Evolutionary conservation across 2,797 vertebrate species (phyloP).

Genomic region (Anolis apletophallus): DNA sequence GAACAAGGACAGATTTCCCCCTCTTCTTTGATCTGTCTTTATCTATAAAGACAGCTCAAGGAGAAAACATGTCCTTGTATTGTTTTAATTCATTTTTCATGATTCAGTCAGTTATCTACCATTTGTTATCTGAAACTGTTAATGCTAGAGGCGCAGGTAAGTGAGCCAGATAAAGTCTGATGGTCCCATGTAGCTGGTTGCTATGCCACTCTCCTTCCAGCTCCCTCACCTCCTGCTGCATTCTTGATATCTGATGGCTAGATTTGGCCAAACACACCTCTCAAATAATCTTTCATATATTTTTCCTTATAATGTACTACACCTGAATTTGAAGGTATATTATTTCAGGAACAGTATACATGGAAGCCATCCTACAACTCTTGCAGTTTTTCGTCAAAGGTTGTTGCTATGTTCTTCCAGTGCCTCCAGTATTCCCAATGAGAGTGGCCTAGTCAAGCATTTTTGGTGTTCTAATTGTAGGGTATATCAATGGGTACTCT

Average conservation of each 20-base stretch:
- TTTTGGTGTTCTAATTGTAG: too few species aligned
- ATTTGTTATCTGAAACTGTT: not conserved
- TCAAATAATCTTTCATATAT: slow-evolving; percentile 22
- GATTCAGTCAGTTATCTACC: not conserved
- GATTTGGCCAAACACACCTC: slow-evolving; percentile 21
- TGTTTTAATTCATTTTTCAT: slow-evolving; percentile 32
- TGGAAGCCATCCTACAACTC: not conserved
- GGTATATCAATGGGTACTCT: too few species aligned
- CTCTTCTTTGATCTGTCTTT: not conserved
- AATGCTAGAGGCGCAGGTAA: not conserved
- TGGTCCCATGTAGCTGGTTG: not conserved
- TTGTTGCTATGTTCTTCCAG: slow-evolving; percentile 27
- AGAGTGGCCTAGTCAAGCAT: not conserved
- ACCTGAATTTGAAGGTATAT: slow-evolving; percentile 17
- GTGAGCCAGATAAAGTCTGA: slow-evolving; percentile 31
- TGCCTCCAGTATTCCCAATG: not conserved
- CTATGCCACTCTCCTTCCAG: slow-evolving; percentile 28
- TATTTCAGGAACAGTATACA: slow-evolving; percentile 20
- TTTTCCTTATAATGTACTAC: slow-evolving; percentile 21
- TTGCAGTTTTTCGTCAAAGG: not conserved
- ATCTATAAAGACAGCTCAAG: not conserved
- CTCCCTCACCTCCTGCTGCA: slow-evolving; percentile 31
- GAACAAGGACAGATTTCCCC: not conserved
- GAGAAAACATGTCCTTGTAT: slow-evolving; percentile 8
- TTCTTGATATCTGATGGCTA: slow-evolving; percentile 38